These are phyloP conservation scores for Struthio camelus DNA, from an alignment of 2,113 vertebrate genomes.

Conservation along the genomic window DNA sequence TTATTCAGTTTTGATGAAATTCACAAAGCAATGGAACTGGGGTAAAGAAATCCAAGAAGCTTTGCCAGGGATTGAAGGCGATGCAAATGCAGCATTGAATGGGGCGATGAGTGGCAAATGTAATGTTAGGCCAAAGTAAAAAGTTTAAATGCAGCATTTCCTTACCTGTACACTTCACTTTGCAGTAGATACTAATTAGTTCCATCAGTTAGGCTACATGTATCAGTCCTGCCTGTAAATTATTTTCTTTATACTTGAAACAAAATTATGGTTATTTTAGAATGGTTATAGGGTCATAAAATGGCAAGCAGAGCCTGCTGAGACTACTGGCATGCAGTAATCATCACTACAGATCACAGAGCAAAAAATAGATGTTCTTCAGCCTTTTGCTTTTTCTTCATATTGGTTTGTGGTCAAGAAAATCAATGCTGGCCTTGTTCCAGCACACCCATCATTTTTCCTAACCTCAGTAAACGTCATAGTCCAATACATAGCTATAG, in stretches of 20 bases:
- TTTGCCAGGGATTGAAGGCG: conserved; percentile 50
- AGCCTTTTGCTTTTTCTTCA: neutral
- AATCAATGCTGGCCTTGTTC: neutral
- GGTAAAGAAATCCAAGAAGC: conserved; percentile 38
- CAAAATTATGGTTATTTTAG: neutral
- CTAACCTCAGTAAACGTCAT: neutral
- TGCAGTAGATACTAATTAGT: neutral
- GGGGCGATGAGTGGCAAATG: neutral
- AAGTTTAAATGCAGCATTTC: neutral
- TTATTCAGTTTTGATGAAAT: conserved; percentile 60
- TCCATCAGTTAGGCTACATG: neutral
- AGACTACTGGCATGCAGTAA: neutral
- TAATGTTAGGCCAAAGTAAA: neutral
- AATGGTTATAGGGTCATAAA: neutral
- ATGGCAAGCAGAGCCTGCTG: neutral
- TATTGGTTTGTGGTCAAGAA: neutral
- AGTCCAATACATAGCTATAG: neutral
- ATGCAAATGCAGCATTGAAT: conserved; percentile 53
- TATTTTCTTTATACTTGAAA: neutral
- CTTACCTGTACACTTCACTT: neutral
- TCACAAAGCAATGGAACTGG: conserved; percentile 27
- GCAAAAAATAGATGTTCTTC: neutral
- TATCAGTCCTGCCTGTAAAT: neutral
- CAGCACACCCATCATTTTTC: neutral
- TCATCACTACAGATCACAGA: neutral